These are phyloP conservation scores for Penaeus monodon DNA, from an alignment of 2,888 invertebrate species.

Conservation along the genomic window DNA sequence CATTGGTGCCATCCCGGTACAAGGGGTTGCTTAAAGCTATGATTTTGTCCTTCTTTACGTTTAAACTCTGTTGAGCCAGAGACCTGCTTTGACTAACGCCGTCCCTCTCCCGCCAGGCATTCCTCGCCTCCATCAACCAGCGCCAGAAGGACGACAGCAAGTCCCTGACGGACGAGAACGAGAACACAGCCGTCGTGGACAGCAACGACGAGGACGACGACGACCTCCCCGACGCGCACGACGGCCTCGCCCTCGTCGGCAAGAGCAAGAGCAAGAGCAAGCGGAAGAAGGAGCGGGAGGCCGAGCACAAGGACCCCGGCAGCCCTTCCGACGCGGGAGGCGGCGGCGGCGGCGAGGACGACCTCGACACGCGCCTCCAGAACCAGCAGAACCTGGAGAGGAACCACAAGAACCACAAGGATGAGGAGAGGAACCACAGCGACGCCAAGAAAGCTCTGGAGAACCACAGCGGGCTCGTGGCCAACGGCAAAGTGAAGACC, in stretches of 20 bases:
- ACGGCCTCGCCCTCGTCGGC: not conserved
- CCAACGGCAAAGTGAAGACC: slow-evolving; percentile 39
- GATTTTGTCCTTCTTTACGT: too few species aligned
- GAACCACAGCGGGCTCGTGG: slow-evolving; percentile 8
- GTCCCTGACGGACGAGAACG: slow-evolving; percentile 57
- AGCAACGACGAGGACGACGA: slow-evolving; percentile 37
- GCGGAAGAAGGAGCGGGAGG: slow-evolving; percentile 1
- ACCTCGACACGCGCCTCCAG: too few species aligned
- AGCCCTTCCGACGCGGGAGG: not conserved
- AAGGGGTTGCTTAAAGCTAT: too few species aligned
- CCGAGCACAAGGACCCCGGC: not conserved
- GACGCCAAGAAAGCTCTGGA: not conserved
- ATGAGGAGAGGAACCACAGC: not conserved
- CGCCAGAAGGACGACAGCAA: slow-evolving; percentile 47
- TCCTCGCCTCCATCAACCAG: slow-evolving; percentile 51
- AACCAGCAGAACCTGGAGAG: not conserved
- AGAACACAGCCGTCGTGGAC: slow-evolving; percentile 51
- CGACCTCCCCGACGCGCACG: slow-evolving; percentile 30
- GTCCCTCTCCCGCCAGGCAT: slow-evolving; percentile 23
- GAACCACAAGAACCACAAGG: not conserved
- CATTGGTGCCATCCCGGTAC: too few species aligned
- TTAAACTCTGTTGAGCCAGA: too few species aligned
- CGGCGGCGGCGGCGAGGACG: too few species aligned
- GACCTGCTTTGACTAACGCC: not conserved
- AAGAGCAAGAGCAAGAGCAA: not conserved